A percentile compares a stretch with the other conserved stretches of the same genome.
phyloP scores from a whole-genome alignment of 2,797 vertebrate species.

The Scleropages formosus region DNA sequence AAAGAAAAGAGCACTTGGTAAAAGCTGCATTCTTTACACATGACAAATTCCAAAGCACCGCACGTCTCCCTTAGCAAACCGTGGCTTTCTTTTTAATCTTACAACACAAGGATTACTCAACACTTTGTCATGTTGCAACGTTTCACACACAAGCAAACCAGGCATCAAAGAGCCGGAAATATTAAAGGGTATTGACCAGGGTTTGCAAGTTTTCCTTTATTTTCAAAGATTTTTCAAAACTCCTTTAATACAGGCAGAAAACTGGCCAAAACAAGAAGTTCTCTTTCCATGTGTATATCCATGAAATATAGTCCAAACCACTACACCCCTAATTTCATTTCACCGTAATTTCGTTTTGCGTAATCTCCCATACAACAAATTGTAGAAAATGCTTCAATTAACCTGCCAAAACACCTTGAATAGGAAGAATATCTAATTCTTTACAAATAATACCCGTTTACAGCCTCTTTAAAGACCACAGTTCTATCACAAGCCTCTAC shows the following conservation, averaged over 20 bases:
- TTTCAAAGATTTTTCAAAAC: background rate
- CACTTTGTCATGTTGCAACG: conserved; percentile 36
- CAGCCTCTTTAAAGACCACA: too few species aligned
- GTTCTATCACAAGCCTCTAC: too few species aligned
- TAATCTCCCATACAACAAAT: too few species aligned
- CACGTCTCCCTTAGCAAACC: background rate
- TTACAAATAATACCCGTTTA: too few species aligned
- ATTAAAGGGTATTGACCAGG: conserved; percentile 26
- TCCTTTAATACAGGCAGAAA: background rate
- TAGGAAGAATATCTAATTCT: too few species aligned
- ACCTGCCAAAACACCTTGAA: too few species aligned
- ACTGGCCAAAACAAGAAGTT: background rate
- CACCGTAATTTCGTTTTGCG: too few species aligned
- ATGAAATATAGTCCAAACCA: background rate
- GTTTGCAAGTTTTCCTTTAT: conserved; percentile 15
- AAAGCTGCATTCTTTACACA: background rate
- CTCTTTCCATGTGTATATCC: background rate
- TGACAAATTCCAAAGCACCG: background rate
- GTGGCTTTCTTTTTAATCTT: conserved; percentile 16
- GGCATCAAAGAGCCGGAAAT: conserved; percentile 41
- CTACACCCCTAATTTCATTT: too few species aligned
- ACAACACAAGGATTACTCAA: conserved; percentile 34
- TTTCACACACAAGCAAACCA: conserved; percentile 33
- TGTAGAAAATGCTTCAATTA: too few species aligned
- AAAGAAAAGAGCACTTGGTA: background rate